These are phyloP conservation scores for Uloborus diversus DNA, from an alignment of 1,140 invertebrate genomes.

Conservation along the genomic window DNA sequence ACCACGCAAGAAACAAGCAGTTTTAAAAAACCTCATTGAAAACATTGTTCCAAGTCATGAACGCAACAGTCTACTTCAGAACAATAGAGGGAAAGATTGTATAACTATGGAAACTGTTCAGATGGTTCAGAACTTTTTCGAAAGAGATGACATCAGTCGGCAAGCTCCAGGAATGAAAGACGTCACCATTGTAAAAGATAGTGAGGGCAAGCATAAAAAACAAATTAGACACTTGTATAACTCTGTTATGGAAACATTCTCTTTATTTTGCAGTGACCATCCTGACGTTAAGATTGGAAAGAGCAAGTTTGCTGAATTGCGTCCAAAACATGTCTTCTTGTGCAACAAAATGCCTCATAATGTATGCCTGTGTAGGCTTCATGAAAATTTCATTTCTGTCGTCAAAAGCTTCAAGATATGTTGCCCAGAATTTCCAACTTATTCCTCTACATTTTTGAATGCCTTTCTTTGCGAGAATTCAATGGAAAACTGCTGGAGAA, in stretches of 20 bases:
- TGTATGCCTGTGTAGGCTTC: conserved; percentile 12
- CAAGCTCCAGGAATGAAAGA: conserved; percentile 30
- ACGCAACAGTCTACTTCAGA: neutral
- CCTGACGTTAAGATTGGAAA: conserved; percentile 17
- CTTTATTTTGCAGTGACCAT: conserved; percentile 17
- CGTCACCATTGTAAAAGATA: neutral
- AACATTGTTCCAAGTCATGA: conserved; percentile 5
- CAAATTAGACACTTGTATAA: conserved; percentile 17
- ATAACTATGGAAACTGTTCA: neutral
- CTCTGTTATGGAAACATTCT: conserved; percentile 5
- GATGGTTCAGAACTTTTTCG: neutral
- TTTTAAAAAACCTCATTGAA: neutral
- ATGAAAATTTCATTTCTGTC: conserved; percentile 31
- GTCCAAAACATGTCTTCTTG: too few relatives aligned
- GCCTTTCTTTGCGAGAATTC: neutral
- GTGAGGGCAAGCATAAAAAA: neutral
- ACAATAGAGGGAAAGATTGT: neutral
- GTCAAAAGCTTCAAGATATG: conserved; percentile 18
- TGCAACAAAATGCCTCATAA: too few relatives aligned
- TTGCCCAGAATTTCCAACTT: too few relatives aligned
- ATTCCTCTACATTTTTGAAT: too few relatives aligned
- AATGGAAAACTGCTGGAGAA: neutral
- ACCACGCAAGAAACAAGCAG: conserved; percentile 1
- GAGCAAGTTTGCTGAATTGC: too few relatives aligned
- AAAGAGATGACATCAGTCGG: conserved; percentile 22